Conservation (phyloP, 2,888 invertebrate species). For the Rhodophaea formosa region DNA sequence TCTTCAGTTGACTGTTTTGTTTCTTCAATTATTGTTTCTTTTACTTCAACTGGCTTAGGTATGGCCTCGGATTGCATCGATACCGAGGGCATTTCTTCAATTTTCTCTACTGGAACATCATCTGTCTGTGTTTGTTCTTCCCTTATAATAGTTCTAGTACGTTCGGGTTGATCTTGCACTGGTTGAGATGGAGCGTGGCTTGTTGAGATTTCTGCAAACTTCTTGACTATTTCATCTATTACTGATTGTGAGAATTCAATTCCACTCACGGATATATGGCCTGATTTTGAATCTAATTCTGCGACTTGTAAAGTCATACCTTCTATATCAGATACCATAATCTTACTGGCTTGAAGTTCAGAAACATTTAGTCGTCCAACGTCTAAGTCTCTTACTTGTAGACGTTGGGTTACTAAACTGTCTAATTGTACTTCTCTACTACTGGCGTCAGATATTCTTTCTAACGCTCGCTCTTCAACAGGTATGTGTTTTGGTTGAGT, state of each 20-base stretch:
- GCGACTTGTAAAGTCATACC: conserved; percentile 86
- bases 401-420: conserved; percentile 80
- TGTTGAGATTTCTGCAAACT: conserved; percentile 73
- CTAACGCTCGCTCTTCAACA: conserved; percentile 52
- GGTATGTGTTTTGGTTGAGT: conserved; percentile 39
- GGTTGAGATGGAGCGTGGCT: conserved; percentile 30
- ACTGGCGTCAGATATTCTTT: conserved; percentile 55
- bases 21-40: conserved; percentile 5
- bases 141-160: conserved; percentile 52
- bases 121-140: conserved; percentile 73
- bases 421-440: conserved; percentile 66
- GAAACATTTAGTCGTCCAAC: conserved; percentile 90
- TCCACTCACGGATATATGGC: conserved; percentile 84
- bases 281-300: conserved; percentile 86
- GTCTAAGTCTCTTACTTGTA: conserved; percentile 88
- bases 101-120: conserved; percentile 32
- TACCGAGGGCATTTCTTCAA: conserved; percentile 28
- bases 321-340: conserved; percentile 90
- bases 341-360: conserved; percentile 89
- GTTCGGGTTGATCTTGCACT: conserved; percentile 38
- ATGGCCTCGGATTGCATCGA: conserved; percentile 16
- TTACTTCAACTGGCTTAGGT: conserved; percentile 10
- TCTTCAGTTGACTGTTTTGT: conserved; percentile 9
- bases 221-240: conserved; percentile 84
- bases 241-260: conserved; percentile 86